These are phyloP conservation scores for Achatina immaculata DNA, from an alignment of 1,140 invertebrate species.

Conservation along the genomic window DNA sequence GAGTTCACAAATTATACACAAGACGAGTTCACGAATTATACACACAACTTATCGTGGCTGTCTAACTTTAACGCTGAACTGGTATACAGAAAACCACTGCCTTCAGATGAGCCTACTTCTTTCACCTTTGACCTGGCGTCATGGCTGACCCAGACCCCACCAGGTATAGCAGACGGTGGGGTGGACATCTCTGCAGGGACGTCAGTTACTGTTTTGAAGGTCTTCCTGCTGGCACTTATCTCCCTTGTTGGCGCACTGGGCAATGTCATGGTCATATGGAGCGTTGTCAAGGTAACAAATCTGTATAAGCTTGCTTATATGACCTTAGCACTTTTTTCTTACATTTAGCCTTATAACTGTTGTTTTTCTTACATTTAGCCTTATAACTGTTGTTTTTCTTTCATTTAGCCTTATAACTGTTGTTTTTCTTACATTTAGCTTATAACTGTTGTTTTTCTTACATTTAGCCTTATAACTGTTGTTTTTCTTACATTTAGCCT, in stretches of 20 bases:
- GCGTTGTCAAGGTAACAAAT: constrained; percentile 47
- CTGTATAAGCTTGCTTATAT: too few relatives aligned
- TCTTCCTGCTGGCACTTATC: constrained; percentile 49
- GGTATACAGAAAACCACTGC: background rate
- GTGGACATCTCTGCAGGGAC: background rate
- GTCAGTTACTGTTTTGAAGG: constrained; percentile 34
- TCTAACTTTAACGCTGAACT: background rate
- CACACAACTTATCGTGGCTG: too few relatives aligned
- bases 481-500: too few relatives aligned
- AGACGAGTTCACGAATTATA: background rate
- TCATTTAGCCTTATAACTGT: too few relatives aligned
- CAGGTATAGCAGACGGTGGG: background rate
- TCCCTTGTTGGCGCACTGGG: constrained; percentile 51
- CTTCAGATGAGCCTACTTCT: background rate
- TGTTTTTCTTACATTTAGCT: too few relatives aligned
- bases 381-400: too few relatives aligned
- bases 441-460: too few relatives aligned
- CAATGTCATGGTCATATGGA: constrained; percentile 57
- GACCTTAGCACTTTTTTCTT: too few relatives aligned
- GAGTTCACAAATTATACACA: too few relatives aligned
- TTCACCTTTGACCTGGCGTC: constrained; percentile 9
- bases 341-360: too few relatives aligned
- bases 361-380: too few relatives aligned
- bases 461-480: too few relatives aligned
- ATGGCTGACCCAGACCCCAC: background rate